Base-by-base conservation (phyloP, 2,797 vertebrate genomes). In the Clarias fuscus region DNA sequence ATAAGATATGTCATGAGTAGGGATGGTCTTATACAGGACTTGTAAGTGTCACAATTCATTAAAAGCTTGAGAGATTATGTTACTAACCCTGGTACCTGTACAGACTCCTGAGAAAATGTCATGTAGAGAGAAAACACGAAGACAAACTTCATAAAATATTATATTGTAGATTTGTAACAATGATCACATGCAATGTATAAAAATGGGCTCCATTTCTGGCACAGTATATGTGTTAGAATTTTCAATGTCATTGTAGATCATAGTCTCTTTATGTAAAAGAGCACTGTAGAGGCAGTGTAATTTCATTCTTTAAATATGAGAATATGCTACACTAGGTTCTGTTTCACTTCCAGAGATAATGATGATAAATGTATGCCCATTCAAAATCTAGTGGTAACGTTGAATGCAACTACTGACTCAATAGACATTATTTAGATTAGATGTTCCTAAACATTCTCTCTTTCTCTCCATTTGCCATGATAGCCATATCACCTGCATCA, bases 291-390 rank as follows among this genome's bases (percentile, higher is more conserved):
- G 82, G 48, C 24, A 40, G 27, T 85, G 64, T 48, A 77, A 56
- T 68, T 48, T 70, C 72, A 61, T 84, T 82, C 65, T 87, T 84
- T 56, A 67, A 58, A 24, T 22, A 56, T 68, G 30, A 73, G 83
- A 71, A 53, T 18, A 53, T 18, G 68, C 71, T 83, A 79, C 18
- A 72, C 82, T 87, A 53, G 48, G 13, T 79, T 33, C 14, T 53
- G 70, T 82, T 67, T 86, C n/a, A 33, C 7, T 79, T 87, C 75
- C 72, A 84, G 80, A 53, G 18, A 58, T 68, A 33, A 48, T 33
- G 11, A 20, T 64, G 40, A 80, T 80, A 27, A 70, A 71, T 78
- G 22, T 43, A 70, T 22, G 40, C 53, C 72, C 27, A 68, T 59
- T 83, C 78, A 64, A 43, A 43, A 7, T 64, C 37, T 81, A 48